A percentile compares a stretch with the other conserved stretches of the same genome.
Evolutionary conservation across 2,797 vertebrate species (phyloP).

Genomic region (Myotis planiceps): DNA sequence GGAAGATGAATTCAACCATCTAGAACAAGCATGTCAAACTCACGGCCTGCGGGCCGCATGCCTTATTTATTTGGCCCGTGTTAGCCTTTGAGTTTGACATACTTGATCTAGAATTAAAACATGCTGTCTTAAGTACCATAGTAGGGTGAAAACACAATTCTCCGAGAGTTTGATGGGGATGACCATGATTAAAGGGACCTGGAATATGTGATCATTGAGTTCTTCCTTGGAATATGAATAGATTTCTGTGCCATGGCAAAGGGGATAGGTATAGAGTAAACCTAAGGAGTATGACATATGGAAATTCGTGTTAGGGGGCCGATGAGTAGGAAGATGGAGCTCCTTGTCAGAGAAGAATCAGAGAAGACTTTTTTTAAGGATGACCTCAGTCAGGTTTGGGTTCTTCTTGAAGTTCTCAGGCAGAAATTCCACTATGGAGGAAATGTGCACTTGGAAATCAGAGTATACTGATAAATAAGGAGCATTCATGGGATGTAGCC

Average conservation of each 20-base stretch:
- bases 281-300: background rate
- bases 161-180: background rate
- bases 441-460: background rate
- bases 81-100: too few species aligned
- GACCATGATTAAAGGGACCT: background rate
- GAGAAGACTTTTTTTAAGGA: background rate
- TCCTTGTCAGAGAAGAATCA: background rate
- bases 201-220: background rate
- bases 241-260: background rate
- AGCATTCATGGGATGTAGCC: background rate
- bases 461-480: background rate
- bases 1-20: background rate
- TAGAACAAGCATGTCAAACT: background rate
- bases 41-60: rapidly evolving
- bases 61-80: too few species aligned
- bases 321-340: background rate
- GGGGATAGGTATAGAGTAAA: background rate
- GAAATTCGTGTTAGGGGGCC: background rate
- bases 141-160: background rate
- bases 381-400: background rate
- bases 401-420: background rate
- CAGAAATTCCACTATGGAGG: background rate
- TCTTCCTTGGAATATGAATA: background rate
- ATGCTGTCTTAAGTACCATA: background rate
- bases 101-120: background rate